phyloP scores from a whole-genome alignment of 1,140 invertebrate genomes.

The Grapholita molesta region DNA sequence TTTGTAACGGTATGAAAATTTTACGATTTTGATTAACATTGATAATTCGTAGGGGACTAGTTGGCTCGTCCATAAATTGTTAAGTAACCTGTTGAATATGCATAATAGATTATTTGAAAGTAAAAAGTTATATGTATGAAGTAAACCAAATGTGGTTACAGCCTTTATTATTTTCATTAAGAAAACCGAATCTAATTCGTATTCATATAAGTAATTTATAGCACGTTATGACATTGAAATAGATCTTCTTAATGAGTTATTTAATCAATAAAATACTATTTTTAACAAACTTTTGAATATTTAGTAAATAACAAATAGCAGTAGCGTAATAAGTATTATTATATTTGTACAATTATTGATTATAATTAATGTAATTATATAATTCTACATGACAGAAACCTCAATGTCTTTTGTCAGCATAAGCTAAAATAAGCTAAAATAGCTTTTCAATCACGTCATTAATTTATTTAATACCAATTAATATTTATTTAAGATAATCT shows the following conservation, averaged over 20 bases:
- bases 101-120: not conserved
- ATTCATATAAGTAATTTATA: not conserved
- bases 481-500: too few species aligned
- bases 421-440: too few species aligned
- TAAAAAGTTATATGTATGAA: not conserved
- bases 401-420: too few species aligned
- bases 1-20: not conserved
- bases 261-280: too few species aligned
- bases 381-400: too few species aligned
- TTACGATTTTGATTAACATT: constrained; percentile 14
- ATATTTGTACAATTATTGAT: too few species aligned
- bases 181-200: not conserved
- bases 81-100: not conserved
- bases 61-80: not conserved
- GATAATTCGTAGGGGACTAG: not conserved
- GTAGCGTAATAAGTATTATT: too few species aligned
- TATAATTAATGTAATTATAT: too few species aligned
- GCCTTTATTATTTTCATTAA: not conserved
- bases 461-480: too few species aligned
- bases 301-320: too few species aligned
- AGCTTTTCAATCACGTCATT: too few species aligned
- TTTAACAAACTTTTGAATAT: too few species aligned
- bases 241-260: not conserved
- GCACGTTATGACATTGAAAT: not conserved
- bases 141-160: not conserved